Evolutionary conservation across 2,113 vertebrate genomes (phyloP), one percentile per base, ranked within the genome.

Genomic region (Eclectus roratus): DNA sequence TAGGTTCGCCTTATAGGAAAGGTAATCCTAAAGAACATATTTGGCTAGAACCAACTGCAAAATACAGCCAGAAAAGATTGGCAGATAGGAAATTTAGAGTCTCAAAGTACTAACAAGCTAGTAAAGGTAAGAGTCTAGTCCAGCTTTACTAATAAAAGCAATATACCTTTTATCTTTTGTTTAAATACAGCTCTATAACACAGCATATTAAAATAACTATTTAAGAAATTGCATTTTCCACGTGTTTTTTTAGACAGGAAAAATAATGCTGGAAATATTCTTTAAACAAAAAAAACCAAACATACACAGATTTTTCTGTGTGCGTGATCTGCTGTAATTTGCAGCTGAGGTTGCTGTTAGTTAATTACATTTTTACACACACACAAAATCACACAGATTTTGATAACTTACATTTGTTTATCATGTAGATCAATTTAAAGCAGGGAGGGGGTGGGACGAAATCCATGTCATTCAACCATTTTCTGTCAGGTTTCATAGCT

Each of bases 141-240:
- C 79, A 96, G 28, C 37, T 76, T 90, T 95, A 73, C 31, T 35
- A 86, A 16, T 27, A 88, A 97, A 96, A 95, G 70, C 37, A 88
- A 23, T 80, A 93, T 33, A 20, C 20, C 60, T 47, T 73, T 55
- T 88, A n/a, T 77, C 52, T 81, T 37, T 78, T 66, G 20, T 29
- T 88, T 88, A 84, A 80, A 47, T 80, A n/a, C 11, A 61, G 19
- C 9, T 66, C 35, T 74, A 17, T 37, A 74, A 55, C 11, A 29
- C 10, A 84, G 3, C 29, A 71, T 23, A 41, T 52, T 80, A 74
- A 88, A 88, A 56, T 17, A 80, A 28, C 17, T 77, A 8, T 46
- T 85, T 61, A 60, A 78, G 70, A 93, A 93, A 37, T 17, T 8
- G 58, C 10, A 15, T 44, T 61, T 68, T 85, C 46, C 37, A 88